These are phyloP conservation scores for Notamacropus eugenii DNA, from an alignment of 2,797 vertebrate species.

Conservation along the genomic window DNA sequence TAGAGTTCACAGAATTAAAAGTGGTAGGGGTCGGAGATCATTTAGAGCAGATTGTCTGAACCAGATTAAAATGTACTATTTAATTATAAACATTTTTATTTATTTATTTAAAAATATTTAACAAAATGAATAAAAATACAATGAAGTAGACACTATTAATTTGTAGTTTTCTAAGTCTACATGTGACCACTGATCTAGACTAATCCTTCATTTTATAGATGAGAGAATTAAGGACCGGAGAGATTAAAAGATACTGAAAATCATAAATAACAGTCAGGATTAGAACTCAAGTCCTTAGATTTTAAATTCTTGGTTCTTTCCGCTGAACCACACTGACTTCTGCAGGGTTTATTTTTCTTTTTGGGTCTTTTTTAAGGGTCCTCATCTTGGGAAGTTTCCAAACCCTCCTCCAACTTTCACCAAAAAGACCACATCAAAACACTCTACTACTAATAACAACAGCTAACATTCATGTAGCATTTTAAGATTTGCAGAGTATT, in stretches of 20 bases:
- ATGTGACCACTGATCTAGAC: background rate
- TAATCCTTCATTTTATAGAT: background rate
- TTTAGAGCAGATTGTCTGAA: background rate
- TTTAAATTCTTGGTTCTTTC: background rate
- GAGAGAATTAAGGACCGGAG: background rate
- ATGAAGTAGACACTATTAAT: background rate
- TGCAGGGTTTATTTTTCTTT: background rate
- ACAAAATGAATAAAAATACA: background rate
- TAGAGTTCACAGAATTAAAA: background rate
- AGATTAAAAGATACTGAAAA: background rate
- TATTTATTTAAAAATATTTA: background rate
- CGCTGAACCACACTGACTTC: background rate
- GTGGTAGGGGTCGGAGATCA: background rate
- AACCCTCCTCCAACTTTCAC: background rate
- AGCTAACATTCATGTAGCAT: background rate
- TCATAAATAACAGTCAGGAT: background rate
- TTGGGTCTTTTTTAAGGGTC: background rate
- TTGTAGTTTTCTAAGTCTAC: background rate
- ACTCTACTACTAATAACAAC: background rate
- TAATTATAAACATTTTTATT: too few species aligned
- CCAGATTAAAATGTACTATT: background rate
- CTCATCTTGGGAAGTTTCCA: background rate
- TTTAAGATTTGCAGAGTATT: background rate
- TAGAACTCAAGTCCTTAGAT: background rate
- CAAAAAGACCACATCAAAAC: background rate